Base-by-base conservation (phyloP, 2,113 vertebrate genomes). In the Sapayoa aenigma region DNA sequence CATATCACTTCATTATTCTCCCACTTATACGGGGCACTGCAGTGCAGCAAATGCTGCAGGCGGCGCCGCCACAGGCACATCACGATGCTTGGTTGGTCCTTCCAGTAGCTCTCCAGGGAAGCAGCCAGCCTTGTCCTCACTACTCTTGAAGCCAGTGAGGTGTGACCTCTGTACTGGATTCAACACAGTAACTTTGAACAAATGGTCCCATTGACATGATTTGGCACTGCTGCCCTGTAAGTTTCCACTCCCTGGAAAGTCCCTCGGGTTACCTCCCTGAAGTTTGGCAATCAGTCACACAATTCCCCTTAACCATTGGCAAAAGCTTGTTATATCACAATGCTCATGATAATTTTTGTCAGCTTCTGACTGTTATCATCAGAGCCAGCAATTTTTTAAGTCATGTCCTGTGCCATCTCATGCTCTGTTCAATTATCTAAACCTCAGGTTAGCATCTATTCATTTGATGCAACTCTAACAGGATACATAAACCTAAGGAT, bases 41-140 rank as follows among this genome's bases (percentile, higher is more conserved):
- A 41, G 14, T 3, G 0, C 14, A 42, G 20, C 37, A 47, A 50
- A 12, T 24, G 13, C 19, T 50, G 24, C 18, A 39, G 30, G 2
- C 0, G 0, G 12, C 10, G 14, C 9, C 17, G 46, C 21, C 39
- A 9, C 22, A 62, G 12, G 9, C 18, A 49, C 7, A 44, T 5
- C 16, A 53, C 39, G 31, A 35, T 46, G 33, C 9, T 67, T 63
- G 17, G 6, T 7, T 42, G 6, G 4, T 58, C 24, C 18, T 37
- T 82, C 37, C 31, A 50, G 16, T 4, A n/a, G 8, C 9, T 56
- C 5, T 77, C 9, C 23, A 56, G 22, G 14, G 24, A 62, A 88
- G 19, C 8, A 62, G 3, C 28, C 11, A 22, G 5, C 3, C 14
- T 31, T 1, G 0, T 58, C 33, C 24, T 82, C 16, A 52, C 41